Percentiles rank a stretch among this genome's conserved stretches.
Evolutionary conservation across 2,797 vertebrate species (phyloP).

Genomic region (Heliangelus exortis): DNA sequence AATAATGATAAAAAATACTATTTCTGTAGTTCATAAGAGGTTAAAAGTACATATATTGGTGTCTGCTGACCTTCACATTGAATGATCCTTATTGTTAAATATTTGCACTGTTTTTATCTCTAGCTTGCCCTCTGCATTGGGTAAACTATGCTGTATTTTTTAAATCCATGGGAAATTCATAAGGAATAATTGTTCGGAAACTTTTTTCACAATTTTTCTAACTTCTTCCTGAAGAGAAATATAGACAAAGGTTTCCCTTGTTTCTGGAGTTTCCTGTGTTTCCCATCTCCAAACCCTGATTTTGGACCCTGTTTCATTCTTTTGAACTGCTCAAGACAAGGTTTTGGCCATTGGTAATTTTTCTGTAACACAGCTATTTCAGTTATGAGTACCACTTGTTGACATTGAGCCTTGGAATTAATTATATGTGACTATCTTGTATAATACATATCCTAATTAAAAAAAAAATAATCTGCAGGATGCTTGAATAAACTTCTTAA

Average conservation of each 20-base stretch:
- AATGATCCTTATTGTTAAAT: not conserved
- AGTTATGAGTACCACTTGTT: not conserved
- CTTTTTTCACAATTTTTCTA: not conserved
- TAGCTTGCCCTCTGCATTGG: not conserved
- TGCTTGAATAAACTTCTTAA: not conserved
- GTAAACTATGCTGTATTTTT: not conserved
- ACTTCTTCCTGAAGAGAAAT: not conserved
- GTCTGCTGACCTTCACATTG: not conserved
- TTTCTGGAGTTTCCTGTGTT: not conserved
- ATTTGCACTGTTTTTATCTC: not conserved
- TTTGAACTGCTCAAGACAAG: not conserved
- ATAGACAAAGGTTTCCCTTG: not conserved
- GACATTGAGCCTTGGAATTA: not conserved
- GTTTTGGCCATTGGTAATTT: not conserved
- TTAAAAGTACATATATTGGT: not conserved
- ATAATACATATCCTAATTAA: not conserved
- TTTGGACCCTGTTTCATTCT: not conserved
- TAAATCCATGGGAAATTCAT: not conserved
- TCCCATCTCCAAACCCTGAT: not conserved
- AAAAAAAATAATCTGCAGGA: not conserved
- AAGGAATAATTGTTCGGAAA: not conserved
- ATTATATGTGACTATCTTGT: not conserved
- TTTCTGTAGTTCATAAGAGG: not conserved
- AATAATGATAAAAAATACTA: not conserved
- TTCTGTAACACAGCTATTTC: not conserved